Conservation (phyloP, 30 jellyfish, hydroid and myxozoan genomes). For the Aurelia sp. region DNA sequence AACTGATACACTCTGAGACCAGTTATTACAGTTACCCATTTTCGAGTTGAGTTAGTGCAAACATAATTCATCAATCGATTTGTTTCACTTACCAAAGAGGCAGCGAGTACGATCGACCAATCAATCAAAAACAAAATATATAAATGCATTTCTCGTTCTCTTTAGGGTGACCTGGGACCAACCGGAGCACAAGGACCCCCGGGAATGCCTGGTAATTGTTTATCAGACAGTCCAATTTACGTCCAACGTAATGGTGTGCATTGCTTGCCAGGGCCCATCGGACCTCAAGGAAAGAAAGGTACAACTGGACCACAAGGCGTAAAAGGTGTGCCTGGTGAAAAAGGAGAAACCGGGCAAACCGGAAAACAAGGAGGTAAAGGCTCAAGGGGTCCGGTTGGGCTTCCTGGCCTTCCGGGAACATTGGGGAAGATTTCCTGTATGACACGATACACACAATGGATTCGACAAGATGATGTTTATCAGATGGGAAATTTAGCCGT, state of each 20-base stretch:
- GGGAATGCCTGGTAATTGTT: conserved; percentile 81
- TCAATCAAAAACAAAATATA: too few relatives aligned
- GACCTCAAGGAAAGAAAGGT: conserved; percentile 80
- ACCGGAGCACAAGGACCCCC: conserved; percentile 86
- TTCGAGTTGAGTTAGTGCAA: too few relatives aligned
- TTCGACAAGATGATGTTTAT: conserved; percentile 63
- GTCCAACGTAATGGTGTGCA: conserved; percentile 76
- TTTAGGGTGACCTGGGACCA: conserved; percentile 72
- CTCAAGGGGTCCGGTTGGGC: conserved; percentile 93
- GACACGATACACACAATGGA: conserved; percentile 80
- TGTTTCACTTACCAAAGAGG: too few relatives aligned
- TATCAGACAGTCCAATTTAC: conserved; percentile 47
- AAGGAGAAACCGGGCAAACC: conserved; percentile 68
- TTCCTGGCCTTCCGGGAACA: conserved; percentile 96
- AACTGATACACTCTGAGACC: too few relatives aligned
- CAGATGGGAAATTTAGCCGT: conserved; percentile 54
- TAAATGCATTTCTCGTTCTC: too few relatives aligned
- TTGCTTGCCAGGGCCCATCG: conserved; percentile 82
- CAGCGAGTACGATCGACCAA: too few relatives aligned
- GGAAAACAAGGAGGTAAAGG: conserved; percentile 86
- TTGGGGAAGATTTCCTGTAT: conserved; percentile 73
- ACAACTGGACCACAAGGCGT: conserved; percentile 63
- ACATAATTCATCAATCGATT: too few relatives aligned
- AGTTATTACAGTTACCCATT: too few relatives aligned
- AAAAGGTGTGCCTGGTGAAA: conserved; percentile 78